Conservation (phyloP, 2,888 invertebrate species). For the Platypus cylindrus region DNA sequence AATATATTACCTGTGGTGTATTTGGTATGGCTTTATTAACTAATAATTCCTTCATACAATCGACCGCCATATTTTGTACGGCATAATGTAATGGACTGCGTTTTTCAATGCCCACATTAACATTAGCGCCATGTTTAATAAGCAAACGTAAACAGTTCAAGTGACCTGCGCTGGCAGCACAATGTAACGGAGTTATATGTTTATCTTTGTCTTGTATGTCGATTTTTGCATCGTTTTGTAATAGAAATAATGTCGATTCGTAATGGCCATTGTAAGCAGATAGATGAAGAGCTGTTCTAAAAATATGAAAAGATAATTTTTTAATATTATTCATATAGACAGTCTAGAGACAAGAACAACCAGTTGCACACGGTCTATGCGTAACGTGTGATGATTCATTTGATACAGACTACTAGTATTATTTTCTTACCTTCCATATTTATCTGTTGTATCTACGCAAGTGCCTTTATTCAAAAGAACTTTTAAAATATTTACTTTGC, state of each 20-base stretch:
- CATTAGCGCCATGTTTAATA: slow-evolving; percentile 60
- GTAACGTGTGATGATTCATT: not conserved
- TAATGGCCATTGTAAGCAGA: slow-evolving; percentile 65
- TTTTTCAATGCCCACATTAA: slow-evolving; percentile 55
- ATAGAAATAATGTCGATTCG: slow-evolving; percentile 54
- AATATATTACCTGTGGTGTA: slow-evolving; percentile 65
- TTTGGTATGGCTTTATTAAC: slow-evolving; percentile 71
- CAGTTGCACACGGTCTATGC: too few relatives aligned
- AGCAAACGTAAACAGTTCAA: slow-evolving; percentile 49
- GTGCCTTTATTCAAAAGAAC: slow-evolving; percentile 44
- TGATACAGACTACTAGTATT: too few relatives aligned
- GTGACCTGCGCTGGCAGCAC: slow-evolving; percentile 57
- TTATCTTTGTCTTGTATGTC: slow-evolving; percentile 59
- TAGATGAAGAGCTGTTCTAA: slow-evolving; percentile 59
- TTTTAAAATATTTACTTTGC: slow-evolving; percentile 42
- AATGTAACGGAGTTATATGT: slow-evolving; percentile 63
- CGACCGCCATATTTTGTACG: slow-evolving; percentile 59
- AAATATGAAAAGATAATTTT: slow-evolving; percentile 3
- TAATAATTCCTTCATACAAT: slow-evolving; percentile 60
- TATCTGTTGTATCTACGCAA: slow-evolving; percentile 51
- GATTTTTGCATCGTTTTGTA: slow-evolving; percentile 52
- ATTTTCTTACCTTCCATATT: slow-evolving; percentile 48
- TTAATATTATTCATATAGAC: too few relatives aligned
- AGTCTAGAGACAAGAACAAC: too few relatives aligned
- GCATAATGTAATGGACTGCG: slow-evolving; percentile 76